Base-by-base conservation (phyloP, 2,888 invertebrate genomes). In the Cephalotes varians region DNA sequence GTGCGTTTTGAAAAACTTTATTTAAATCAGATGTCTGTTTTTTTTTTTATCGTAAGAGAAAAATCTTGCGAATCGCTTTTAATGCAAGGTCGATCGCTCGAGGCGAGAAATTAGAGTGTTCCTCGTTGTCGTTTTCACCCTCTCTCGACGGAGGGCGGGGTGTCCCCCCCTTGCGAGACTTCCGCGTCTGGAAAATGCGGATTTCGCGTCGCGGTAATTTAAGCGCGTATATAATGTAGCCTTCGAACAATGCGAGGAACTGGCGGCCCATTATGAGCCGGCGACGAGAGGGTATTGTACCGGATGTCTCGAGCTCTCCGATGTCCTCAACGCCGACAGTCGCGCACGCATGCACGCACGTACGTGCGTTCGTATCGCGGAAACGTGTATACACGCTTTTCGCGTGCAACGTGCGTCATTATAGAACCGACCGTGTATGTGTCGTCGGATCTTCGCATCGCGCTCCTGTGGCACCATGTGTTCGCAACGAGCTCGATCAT, bases 171-270 rank as follows among this genome's bases (percentile, higher is more conserved):
- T 4, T 7, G 18, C 49, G 25, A 49, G 37, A 69, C 37, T 76
- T 71, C 49, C 80, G 80, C 51, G 76, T 79, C 40, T 40, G 60
- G 37, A 49, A 28, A 62, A 56, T 47, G 80, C 74, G 37, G 44
- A 65, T 65, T 21, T 47, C 76, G 34, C 58, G 73, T 67, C 47
- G 74, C 49, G 69, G 49, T 76, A 71, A 60, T 85, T 77, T 89
- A 85, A 77, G 82, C 60, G 87, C 86, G 88, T 88, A 90, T 92
- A 92, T 92, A 93, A 92, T 90, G 91, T 91, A 91, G 90, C 91
- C 90, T 91, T 91, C 82, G 90, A 93, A 93, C 93, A 93, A 93
- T 93, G 92, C 92, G 88, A 92, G 93, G 92, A 93, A 93, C 93
- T 91, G 91, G 89, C 90, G 91, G 88, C 91, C 93, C 90, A 93